Evolutionary conservation across 2,113 vertebrate genomes (phyloP), one percentile per base, ranked within the genome.

Genomic region (Pelmatolapia mariae): DNA sequence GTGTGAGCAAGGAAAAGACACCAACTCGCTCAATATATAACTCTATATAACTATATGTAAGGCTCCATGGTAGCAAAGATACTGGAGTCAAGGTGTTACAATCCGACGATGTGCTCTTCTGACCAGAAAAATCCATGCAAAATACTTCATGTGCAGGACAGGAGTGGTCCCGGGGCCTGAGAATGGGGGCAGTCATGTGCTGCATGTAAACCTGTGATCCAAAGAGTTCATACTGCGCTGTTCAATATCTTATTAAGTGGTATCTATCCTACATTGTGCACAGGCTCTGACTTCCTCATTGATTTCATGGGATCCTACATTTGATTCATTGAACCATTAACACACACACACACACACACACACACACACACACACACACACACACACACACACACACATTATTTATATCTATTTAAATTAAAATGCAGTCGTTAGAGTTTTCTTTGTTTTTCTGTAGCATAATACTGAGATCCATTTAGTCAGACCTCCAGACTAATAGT

Each of bases 131-230:
- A 40, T 24, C n/a, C 0, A 1, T 0, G 11, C 36, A 40, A 5
- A 68, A 13, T 40, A 1, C 19, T 40, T 22, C 19, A 0, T 13
- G 63, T 68, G 33, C 7, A 38, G 61, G 10, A 38, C 4, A 38
- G 33, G 6, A 3, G 22, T 24, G 53, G 22, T 0, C 53, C 53
- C 2, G 10, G 31, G 18, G 31, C 10, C 61, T 38, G 18, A 38
- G 6, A 19, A 68, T 38, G 33, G 33, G 10, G 19, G 33, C 33
- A 66, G 33, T 0, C 18, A 38, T 13, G 61, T 22, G 22, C 61
- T 66, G 61, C 61, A 59, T 59, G 13, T 57, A 16, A 66, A 3
- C 33, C 61, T 66, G 4, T 22, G 61, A 66, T 38, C 33, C 33
- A 66, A 12, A 38, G 61, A 66, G 18, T 2, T 66, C 31, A 66